Conservation (phyloP, 2,797 vertebrate species). For the Anableps anableps region DNA sequence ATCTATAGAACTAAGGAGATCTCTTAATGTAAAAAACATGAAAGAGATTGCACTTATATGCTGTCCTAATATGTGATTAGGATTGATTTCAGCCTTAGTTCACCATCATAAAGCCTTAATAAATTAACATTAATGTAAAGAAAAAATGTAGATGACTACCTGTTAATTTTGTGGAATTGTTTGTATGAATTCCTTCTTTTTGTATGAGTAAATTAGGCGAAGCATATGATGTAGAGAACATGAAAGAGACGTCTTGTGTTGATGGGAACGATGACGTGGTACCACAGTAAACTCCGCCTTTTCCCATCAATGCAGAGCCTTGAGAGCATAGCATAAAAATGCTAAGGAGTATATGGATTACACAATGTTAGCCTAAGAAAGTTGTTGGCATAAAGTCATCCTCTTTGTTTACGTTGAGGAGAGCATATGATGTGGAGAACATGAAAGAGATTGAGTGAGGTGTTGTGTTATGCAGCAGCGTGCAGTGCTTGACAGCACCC, state of each 20-base stretch:
- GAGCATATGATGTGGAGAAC: slow-evolving; percentile 23
- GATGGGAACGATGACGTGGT: neutral
- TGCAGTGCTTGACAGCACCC: slow-evolving; percentile 47
- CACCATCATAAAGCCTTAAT: slow-evolving; percentile 10
- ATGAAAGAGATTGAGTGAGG: slow-evolving; percentile 31
- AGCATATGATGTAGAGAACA: neutral
- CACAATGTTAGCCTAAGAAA: neutral
- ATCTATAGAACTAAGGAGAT: neutral
- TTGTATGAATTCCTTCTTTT: neutral
- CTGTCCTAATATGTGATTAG: neutral
- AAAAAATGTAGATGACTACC: neutral
- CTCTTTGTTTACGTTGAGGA: neutral
- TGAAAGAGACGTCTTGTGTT: neutral
- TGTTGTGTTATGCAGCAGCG: slow-evolving; percentile 25
- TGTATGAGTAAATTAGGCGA: neutral
- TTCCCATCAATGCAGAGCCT: too few species aligned
- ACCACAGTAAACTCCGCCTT: neutral
- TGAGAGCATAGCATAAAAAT: neutral
- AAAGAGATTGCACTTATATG: neutral
- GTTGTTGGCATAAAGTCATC: neutral
- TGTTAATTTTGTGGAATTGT: neutral
- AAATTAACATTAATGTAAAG: neutral
- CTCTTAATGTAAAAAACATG: neutral
- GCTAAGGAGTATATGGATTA: neutral
- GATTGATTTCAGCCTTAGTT: slow-evolving; percentile 3